Percentiles rank a stretch among this genome's conserved stretches.
Evolutionary conservation across 2,888 invertebrate genomes (phyloP).

Genomic region (Drepanosiphum platanoidis): DNA sequence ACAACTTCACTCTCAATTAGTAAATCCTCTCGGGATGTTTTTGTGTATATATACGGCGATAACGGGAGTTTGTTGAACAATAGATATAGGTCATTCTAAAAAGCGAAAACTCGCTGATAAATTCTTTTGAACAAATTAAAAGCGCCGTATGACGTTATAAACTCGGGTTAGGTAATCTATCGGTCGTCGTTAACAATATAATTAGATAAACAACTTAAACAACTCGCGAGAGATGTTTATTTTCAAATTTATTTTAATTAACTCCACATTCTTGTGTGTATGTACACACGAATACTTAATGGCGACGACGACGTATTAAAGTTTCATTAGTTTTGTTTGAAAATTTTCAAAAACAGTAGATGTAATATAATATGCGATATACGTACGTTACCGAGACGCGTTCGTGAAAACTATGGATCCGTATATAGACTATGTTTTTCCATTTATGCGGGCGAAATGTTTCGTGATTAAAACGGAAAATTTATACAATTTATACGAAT

Average conservation of each 20-base stretch:
- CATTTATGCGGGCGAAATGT: too few species aligned
- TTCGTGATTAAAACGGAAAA: too few species aligned
- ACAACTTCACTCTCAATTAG: background rate
- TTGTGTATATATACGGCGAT: background rate
- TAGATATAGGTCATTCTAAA: background rate
- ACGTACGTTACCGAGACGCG: too few species aligned
- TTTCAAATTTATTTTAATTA: background rate
- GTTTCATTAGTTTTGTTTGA: background rate
- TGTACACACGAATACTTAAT: background rate
- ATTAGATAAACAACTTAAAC: background rate
- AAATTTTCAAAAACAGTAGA: too few species aligned
- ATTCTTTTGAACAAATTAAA: background rate
- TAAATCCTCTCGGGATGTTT: background rate
- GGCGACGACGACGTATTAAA: too few species aligned
- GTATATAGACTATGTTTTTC: too few species aligned
- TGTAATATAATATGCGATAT: too few species aligned
- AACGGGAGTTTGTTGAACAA: background rate
- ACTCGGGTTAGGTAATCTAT: background rate
- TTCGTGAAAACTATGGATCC: too few species aligned
- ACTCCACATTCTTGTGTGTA: background rate
- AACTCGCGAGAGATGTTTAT: background rate
- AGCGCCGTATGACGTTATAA: background rate
- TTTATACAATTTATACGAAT: too few species aligned
- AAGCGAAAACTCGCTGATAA: background rate
- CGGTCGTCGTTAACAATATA: background rate